phyloP scores from a whole-genome alignment of 2,888 invertebrate species.

The Chloroclysta siterata region DNA sequence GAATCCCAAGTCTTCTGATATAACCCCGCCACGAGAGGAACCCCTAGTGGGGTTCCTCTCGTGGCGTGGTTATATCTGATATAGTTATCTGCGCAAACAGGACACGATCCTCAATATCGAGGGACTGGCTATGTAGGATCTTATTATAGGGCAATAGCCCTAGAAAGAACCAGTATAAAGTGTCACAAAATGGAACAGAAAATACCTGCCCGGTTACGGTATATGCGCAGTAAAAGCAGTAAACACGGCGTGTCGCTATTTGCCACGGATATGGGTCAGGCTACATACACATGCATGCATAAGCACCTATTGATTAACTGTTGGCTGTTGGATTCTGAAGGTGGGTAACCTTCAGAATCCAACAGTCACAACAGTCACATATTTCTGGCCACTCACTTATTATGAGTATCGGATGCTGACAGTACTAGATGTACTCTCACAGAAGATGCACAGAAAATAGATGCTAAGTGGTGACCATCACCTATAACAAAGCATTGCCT shows the following conservation, averaged over 20 bases:
- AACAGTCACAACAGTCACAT: neutral
- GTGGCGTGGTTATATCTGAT: too few species aligned
- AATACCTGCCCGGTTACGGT: conserved; percentile 17
- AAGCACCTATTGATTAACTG: neutral
- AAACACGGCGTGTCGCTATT: conserved; percentile 36
- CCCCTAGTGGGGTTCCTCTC: too few species aligned
- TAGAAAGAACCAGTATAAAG: conserved; percentile 1
- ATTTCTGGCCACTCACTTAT: too few species aligned
- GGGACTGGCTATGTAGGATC: too few species aligned
- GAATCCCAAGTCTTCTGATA: too few species aligned
- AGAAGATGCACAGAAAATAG: too few species aligned
- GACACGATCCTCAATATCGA: too few species aligned
- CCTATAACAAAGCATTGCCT: neutral
- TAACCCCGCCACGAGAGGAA: too few species aligned
- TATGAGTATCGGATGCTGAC: too few species aligned
- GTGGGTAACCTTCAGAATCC: neutral
- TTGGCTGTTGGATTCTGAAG: too few species aligned
- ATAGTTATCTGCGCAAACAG: too few species aligned
- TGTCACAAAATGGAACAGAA: conserved; percentile 11
- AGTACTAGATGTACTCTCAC: too few species aligned
- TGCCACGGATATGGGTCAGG: conserved; percentile 33
- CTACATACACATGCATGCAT: neutral
- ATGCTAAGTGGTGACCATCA: neutral
- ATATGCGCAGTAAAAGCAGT: conserved; percentile 26
- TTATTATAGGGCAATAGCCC: neutral